Base-by-base conservation (phyloP, 2,113 vertebrate species). In the Recurvirostra avosetta region DNA sequence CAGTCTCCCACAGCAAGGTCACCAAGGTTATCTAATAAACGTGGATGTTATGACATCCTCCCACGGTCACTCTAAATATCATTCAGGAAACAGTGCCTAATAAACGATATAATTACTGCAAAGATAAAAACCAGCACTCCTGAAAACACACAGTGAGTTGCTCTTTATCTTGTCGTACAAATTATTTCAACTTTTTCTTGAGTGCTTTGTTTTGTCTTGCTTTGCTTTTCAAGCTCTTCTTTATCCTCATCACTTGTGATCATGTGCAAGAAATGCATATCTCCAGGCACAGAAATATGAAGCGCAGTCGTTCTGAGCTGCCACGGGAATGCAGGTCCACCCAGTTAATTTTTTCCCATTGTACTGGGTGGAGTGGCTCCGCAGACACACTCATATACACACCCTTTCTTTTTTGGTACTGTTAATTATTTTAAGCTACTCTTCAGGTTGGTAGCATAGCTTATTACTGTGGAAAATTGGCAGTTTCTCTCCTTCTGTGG, bases 371-470 rank as follows among this genome's bases (percentile, higher is more conserved):
- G 95, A 94, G 92, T 55, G 89, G 85, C 53, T 89, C 81, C 4
- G 11, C 83, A 91, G 77, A 82, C 58, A 52, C 68, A 16, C 76
- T 87, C 65, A 2, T 19, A 79, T 6, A 82, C 73, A 96, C 91
- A 80, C 92, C 91, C 94, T 90, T 85, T 83, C 91, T 91, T 91
- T 96, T 96, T 96, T 56, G 50, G 95, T 71, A 55, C 74, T 71
- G 68, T 90, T 95, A 95, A 94, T 96, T 97, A 94, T 97, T 90
- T 93, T 90, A 94, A 93, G 70, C 90, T 63, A 59, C 82, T 72
- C 30, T 81, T 92, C 94, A 94, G 94, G 88, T 84, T 76, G 61
- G 59, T 92, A 77, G 92, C 61, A 87, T 66, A 72, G 79, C 76
- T 93, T 95, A 81, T 92, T 93, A 92, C 65, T 84, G 40, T 34